These are phyloP conservation scores for Tachuris rubrigastra DNA, from an alignment of 2,113 vertebrate genomes.

Conservation along the genomic window DNA sequence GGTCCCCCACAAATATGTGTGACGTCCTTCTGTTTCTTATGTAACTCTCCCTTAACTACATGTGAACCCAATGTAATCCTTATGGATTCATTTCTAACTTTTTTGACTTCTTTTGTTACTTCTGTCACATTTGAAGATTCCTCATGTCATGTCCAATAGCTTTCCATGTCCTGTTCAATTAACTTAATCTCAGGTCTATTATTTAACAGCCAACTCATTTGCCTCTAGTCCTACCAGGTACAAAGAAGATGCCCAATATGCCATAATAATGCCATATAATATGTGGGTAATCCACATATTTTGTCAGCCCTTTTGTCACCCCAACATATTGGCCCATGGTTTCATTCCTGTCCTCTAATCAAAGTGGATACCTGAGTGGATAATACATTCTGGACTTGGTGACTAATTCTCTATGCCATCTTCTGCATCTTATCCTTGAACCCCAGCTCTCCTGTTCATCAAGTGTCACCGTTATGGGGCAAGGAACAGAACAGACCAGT, in stretches of 20 bases:
- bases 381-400: not conserved
- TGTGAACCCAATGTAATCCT: not conserved
- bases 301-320: not conserved
- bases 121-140: not conserved
- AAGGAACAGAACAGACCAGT: too few species aligned
- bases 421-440: not conserved
- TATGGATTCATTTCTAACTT: not conserved
- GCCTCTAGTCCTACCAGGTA: not conserved
- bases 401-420: not conserved
- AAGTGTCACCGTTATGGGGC: too few species aligned
- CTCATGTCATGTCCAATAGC: not conserved
- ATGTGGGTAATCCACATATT: not conserved
- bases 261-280: too few species aligned
- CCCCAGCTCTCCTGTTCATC: not conserved
- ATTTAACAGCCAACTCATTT: not conserved
- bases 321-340: not conserved
- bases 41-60: not conserved
- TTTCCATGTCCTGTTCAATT: not conserved
- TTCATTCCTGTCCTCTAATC: not conserved
- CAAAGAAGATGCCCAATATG: not conserved
- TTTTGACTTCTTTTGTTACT: not conserved
- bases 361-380: not conserved
- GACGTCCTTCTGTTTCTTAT: not conserved
- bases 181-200: not conserved
- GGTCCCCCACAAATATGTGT: not conserved